Conservation (phyloP, 1,140 invertebrate genomes). For the Condylostylus longicornis region DNA sequence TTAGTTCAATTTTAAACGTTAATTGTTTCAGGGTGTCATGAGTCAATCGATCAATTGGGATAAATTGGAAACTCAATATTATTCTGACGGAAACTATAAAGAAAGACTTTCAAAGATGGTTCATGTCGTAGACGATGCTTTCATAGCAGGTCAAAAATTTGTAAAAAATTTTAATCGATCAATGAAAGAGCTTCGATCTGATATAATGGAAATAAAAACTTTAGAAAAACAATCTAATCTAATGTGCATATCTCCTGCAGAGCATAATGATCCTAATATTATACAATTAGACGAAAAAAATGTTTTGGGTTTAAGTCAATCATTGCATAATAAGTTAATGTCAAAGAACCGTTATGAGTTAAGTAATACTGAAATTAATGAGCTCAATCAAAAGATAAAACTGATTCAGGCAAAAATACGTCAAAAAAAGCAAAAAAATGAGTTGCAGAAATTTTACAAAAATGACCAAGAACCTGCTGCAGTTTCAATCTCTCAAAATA, state of each 20-base stretch:
- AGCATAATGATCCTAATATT: slow-evolving; percentile 5
- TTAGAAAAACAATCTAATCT: slow-evolving; percentile 12
- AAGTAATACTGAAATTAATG: slow-evolving; percentile 30
- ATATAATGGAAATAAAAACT: slow-evolving; percentile 26
- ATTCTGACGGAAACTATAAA: slow-evolving; percentile 63
- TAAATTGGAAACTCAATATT: slow-evolving; percentile 75
- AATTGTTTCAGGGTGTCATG: slow-evolving; percentile 65
- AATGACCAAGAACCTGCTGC: background rate
- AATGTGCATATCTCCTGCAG: slow-evolving; percentile 7
- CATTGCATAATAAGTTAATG: slow-evolving; percentile 25
- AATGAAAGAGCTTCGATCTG: slow-evolving; percentile 29
- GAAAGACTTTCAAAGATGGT: slow-evolving; percentile 74
- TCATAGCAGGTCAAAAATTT: slow-evolving; percentile 65
- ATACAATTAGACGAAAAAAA: background rate
- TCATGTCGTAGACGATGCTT: slow-evolving; percentile 53
- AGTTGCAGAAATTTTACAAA: background rate
- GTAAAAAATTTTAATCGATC: slow-evolving; percentile 55
- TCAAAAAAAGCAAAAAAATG: background rate
- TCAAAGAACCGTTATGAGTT: slow-evolving; percentile 33
- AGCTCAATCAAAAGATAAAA: slow-evolving; percentile 28
- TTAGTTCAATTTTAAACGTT: slow-evolving; percentile 5
- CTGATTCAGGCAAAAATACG: background rate
- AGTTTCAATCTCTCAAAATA: background rate
- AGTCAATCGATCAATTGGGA: slow-evolving; percentile 90
- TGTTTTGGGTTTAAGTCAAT: background rate